Evolutionary conservation across 2,797 vertebrate species (phyloP).

Genomic region (Crenuchus spilurus): DNA sequence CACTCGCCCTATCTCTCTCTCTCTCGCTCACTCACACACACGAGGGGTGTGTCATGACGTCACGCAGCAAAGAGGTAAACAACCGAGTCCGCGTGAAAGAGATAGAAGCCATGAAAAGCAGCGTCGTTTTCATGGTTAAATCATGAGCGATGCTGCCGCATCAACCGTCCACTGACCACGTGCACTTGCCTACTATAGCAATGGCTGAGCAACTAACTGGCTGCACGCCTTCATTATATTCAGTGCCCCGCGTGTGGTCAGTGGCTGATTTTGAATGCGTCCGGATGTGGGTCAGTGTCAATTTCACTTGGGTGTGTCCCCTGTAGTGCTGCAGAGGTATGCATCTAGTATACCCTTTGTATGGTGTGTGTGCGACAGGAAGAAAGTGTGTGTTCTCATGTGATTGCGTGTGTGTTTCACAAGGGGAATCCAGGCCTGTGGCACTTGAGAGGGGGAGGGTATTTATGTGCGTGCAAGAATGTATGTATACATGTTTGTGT

Average conservation of each 20-base stretch:
- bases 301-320: conserved; percentile 46
- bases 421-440: conserved; percentile 17
- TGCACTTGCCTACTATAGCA: neutral
- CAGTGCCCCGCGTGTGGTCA: too few species aligned
- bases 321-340: conserved; percentile 23
- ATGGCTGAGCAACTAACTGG: conserved; percentile 23
- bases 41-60: conserved; percentile 86
- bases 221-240: too few species aligned
- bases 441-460: conserved; percentile 9
- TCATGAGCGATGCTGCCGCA: neutral
- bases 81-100: conserved; percentile 85
- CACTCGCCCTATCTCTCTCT: conserved; percentile 62
- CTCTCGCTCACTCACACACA: conserved; percentile 62
- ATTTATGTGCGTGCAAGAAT: conserved; percentile 5
- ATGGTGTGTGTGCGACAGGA: neutral
- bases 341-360: conserved; percentile 5
- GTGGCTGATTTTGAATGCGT: conserved; percentile 21
- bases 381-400: conserved; percentile 3
- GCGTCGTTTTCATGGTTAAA: conserved; percentile 57
- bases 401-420: conserved; percentile 18
- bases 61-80: conserved; percentile 84
- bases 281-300: conserved; percentile 46
- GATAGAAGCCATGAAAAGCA: conserved; percentile 71
- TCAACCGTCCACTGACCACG: neutral
- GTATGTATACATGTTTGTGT: conserved; percentile 10